Evolutionary conservation across 2,888 invertebrate species (phyloP).

Genomic region (Dasysyrphus tricinctus): DNA sequence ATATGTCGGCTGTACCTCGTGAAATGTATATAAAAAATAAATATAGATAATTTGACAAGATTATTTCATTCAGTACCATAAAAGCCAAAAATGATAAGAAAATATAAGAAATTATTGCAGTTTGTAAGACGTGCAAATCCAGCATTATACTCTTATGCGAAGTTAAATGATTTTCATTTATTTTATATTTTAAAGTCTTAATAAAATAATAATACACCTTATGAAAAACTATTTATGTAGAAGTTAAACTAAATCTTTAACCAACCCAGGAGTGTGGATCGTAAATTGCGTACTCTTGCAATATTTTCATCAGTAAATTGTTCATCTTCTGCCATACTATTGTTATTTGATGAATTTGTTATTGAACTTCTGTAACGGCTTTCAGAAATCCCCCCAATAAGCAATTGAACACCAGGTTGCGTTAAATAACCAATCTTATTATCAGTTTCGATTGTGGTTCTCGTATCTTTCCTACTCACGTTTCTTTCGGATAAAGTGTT

Average conservation of each 20-base stretch:
- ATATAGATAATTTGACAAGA: too few relatives aligned
- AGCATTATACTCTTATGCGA: background rate
- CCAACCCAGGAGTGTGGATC: slow-evolving; percentile 84
- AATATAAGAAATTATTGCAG: too few relatives aligned
- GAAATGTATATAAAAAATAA: too few relatives aligned
- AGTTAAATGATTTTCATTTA: background rate
- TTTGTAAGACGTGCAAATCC: too few relatives aligned
- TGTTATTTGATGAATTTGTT: slow-evolving; percentile 61
- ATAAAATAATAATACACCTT: slow-evolving; percentile 68
- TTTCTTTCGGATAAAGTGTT: slow-evolving; percentile 63
- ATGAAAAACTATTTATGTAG: slow-evolving; percentile 28
- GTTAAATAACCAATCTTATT: slow-evolving; percentile 56
- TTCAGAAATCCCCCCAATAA: slow-evolving; percentile 56
- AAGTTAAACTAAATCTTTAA: slow-evolving; percentile 81
- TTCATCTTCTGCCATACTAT: slow-evolving; percentile 57
- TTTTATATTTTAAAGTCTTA: slow-evolving; percentile 45
- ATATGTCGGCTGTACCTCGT: too few relatives aligned
- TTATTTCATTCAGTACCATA: too few relatives aligned
- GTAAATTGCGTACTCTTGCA: slow-evolving; percentile 84
- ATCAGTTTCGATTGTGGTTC: slow-evolving; percentile 40
- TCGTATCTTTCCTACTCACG: slow-evolving; percentile 58
- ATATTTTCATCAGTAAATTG: slow-evolving; percentile 80
- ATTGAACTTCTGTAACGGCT: slow-evolving; percentile 71
- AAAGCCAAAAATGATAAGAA: too few relatives aligned
- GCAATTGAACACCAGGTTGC: slow-evolving; percentile 73